These are phyloP conservation scores for Regulus satrapa DNA, from an alignment of 2,113 vertebrate genomes.

Conservation along the genomic window DNA sequence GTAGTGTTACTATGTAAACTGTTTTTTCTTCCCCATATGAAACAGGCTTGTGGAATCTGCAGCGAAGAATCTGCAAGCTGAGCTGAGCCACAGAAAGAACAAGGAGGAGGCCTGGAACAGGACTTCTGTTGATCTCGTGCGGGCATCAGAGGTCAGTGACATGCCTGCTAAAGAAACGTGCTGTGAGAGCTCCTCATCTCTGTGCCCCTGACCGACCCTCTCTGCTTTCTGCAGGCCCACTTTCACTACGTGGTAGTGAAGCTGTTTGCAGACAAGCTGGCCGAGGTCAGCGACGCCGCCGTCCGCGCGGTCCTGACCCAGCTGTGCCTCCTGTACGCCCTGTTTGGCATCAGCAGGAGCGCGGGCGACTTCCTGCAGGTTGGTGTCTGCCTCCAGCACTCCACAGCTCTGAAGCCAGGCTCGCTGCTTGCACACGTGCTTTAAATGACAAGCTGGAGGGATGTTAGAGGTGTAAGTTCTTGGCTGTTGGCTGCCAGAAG, in stretches of 20 bases:
- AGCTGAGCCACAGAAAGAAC: constrained; percentile 79
- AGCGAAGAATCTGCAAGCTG: constrained; percentile 84
- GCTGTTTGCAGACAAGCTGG: constrained; percentile 85
- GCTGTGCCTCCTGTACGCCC: constrained; percentile 85
- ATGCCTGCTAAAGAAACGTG: neutral
- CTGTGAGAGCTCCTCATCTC: neutral
- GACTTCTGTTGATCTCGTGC: constrained; percentile 89
- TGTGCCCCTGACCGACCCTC: neutral
- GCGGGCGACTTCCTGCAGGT: constrained; percentile 93
- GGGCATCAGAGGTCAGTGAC: constrained; percentile 86
- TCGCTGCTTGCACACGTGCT: neutral
- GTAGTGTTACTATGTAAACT: neutral
- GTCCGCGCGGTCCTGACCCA: constrained; percentile 78
- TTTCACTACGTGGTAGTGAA: constrained; percentile 94
- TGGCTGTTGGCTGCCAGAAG: neutral
- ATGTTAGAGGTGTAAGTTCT: neutral
- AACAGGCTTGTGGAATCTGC: constrained; percentile 87
- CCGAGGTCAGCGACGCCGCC: constrained; percentile 74
- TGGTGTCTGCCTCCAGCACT: neutral
- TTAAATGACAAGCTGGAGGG: neutral
- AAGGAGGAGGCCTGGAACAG: constrained; percentile 95
- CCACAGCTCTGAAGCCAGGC: neutral
- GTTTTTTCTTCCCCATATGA: neutral
- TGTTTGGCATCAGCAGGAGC: constrained; percentile 84
- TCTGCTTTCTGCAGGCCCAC: constrained; percentile 79